Conservation (phyloP, 2,113 vertebrate genomes). For the Ciconia stormi region DNA sequence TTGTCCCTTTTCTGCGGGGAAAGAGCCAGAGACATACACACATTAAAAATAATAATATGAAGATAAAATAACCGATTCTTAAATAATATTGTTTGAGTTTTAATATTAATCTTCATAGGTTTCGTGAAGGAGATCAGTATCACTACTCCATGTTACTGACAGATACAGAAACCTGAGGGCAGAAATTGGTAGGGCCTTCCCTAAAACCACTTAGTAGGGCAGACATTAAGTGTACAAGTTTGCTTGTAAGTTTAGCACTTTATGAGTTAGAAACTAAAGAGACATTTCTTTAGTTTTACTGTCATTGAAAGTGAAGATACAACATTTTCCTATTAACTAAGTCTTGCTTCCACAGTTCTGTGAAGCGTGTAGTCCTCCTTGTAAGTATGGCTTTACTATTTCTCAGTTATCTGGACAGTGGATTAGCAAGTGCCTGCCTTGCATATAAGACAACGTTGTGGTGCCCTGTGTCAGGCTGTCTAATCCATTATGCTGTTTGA, state of each 20-base stretch:
- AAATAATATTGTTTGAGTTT: background rate
- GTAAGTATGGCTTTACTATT: background rate
- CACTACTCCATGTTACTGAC: background rate
- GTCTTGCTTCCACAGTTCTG: background rate
- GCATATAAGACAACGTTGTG: background rate
- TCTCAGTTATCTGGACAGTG: background rate
- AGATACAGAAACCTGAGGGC: accelerated
- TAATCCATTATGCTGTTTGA: conserved; percentile 7
- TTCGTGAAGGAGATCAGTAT: background rate
- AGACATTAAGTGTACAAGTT: background rate
- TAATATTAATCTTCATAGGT: background rate
- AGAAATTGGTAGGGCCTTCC: background rate
- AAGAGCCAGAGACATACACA: background rate
- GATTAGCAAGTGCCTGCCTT: background rate
- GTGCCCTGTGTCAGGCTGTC: background rate
- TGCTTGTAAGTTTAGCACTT: background rate
- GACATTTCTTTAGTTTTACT: background rate
- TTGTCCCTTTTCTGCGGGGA: background rate
- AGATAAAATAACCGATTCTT: background rate
- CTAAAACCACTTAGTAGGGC: background rate
- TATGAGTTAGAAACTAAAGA: background rate
- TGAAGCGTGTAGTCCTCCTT: background rate
- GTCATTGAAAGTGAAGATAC: background rate
- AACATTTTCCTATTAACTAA: background rate
- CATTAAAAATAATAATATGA: background rate